A percentile compares a stretch with the other conserved stretches of the same genome.
Conservation (phyloP, 2,888 invertebrate genomes). For the Cataglyphis altisquamis region DNA sequence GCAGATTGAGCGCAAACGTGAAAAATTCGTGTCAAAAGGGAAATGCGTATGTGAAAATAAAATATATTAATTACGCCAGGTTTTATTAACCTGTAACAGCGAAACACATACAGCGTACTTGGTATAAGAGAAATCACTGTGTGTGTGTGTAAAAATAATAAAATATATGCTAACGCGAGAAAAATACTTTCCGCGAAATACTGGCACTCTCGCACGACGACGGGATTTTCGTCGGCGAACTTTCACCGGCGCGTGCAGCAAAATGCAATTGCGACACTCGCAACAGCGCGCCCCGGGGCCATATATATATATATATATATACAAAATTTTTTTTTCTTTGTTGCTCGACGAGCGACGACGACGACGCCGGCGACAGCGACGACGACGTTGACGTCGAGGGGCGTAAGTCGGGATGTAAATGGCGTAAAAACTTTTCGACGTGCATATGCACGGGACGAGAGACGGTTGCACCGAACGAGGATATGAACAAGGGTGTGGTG, state of each 20-base stretch:
- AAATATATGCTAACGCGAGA: conserved; percentile 18
- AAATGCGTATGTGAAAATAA: background rate
- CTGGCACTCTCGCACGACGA: conserved; percentile 13
- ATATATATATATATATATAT: background rate
- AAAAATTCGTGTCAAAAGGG: background rate
- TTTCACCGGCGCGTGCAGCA: conserved; percentile 38
- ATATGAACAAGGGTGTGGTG: conserved; percentile 75
- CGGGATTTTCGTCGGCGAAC: conserved; percentile 18
- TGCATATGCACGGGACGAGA: conserved; percentile 64
- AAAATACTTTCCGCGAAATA: conserved; percentile 6
- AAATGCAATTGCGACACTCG: conserved; percentile 39
- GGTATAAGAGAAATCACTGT: background rate
- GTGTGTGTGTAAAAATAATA: background rate
- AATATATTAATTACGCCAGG: background rate
- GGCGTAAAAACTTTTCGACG: conserved; percentile 72
- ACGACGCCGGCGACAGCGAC: conserved; percentile 31
- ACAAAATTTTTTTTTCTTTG: conserved; percentile 8
- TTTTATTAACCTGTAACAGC: background rate
- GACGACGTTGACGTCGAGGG: conserved; percentile 50
- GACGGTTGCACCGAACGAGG: conserved; percentile 62
- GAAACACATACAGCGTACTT: background rate
- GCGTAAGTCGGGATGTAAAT: conserved; percentile 71
- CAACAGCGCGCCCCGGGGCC: conserved; percentile 16
- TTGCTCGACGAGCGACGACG: conserved; percentile 8
- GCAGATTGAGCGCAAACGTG: background rate